Base-by-base conservation (phyloP, 2,113 vertebrate species). In the Hippopotamus amphibius region DNA sequence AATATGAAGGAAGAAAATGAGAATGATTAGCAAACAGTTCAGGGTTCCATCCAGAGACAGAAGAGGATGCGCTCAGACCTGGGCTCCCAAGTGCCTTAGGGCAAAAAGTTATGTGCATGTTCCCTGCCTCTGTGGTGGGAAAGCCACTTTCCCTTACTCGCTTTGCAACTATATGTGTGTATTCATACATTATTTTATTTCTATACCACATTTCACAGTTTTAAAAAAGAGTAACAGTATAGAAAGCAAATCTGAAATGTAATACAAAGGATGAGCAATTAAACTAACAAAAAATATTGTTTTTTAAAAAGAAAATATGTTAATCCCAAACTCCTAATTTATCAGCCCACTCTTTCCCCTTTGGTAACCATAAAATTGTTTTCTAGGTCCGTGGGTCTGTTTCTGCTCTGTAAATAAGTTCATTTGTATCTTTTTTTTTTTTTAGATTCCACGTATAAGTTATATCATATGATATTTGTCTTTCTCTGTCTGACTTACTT, bases 221-320 rank as follows among this genome's bases (percentile, higher is more conserved):
- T 50, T 76, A 8, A 74, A 53, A 74, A 94, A 66, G 37, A 13
- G 3, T 43, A 65, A 74, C 41, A 74, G 82, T 88, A 46, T 28
- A 55, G 21, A 89, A 53, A 82, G 43, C 15, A 89, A 89, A 53
- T 81, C n/a, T 61, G 43, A 81, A 81, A 94, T 71, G 21, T 71
- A 53, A 81, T 63, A 94, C n/a, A 71, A 63, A 72, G 7, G 4
- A 41, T 33, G 43, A 85, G 7, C 9, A 33, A 50, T 59, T 57
- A 84, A 79, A 37, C 5, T 26, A 90, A 55, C 16, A 17, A 1
- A 50, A 63, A 79, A 57, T 57, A 77, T 57, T 57, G 17, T 28
- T 55, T 43, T 76, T 13, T 7, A 22, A 33, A 86, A 30, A 28
- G 11, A 66, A 61, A 21, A 19, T 26, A 28, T 72, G 43, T 72